Evolutionary conservation across 2,888 invertebrate species (phyloP), one percentile per base, ranked within the genome.

Genomic region (Thymelicus acteon): DNA sequence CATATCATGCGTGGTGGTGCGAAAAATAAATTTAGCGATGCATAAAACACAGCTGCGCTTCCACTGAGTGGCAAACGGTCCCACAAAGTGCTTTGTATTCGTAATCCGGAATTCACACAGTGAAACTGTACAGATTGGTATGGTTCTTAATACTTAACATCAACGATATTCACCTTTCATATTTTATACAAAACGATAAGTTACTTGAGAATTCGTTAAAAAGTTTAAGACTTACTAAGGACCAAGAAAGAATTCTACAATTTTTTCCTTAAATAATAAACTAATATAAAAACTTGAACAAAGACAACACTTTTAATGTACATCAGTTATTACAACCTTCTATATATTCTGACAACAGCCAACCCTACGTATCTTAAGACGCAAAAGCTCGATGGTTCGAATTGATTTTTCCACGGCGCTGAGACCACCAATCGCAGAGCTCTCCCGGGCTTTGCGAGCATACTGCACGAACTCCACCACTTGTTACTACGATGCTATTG

Each of bases 341-440:
- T 19, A 19, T 19, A 19, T 2, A 19, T 19, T 19, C 2, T 19
- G 19, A 19, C 31, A 10, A n/a, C 7, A 7, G 49, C 15, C 49
- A 52, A 52, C 49, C 49, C 52, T 52, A 52, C 19, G 52, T 19
- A 52, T 52, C 52, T 24, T n/a, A 58, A 58, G 58, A 37, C 58
- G 37, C 39, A 39, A 58, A 7, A 58, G 31, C 58, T n/a, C 58
- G 58, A 58, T 37, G 58, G 58, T 1, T 58, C 39, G 58, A 58
- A 58, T 58, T 58, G 58, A 58, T 58, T 58, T 58, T 58, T 58
- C 58, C 58, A n/a, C 58, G 57, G 57, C 57, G 15, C 13, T 19
- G 58, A n/a, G 39, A 39, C 13, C 6, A 39, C 54, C 54, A 24
- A 54, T 54, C 54, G 58, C 58, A 7, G n/a, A 37, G 58, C 31